Base-by-base conservation (phyloP, 2,113 vertebrate species). In the Gorsachius goisagi region DNA sequence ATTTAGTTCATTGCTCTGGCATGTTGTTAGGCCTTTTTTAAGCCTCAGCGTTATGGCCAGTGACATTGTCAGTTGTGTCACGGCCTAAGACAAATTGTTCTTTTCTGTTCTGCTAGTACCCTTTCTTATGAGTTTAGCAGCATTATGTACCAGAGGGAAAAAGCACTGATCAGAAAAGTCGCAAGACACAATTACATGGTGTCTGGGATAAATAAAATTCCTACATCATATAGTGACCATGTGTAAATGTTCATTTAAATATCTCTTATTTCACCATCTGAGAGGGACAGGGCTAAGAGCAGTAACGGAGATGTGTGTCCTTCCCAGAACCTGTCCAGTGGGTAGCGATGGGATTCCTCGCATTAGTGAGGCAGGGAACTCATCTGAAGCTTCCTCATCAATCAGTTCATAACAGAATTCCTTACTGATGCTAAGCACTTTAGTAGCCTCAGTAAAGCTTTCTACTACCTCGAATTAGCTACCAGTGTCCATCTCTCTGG, bases 41-140 rank as follows among this genome's bases (percentile, higher is more conserved):
- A 89, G 33, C 33, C 33, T 72, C 73, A 85, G 35, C 1, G 1
- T 89, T 91, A 81, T 72, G 64, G 37, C 75, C 79, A 95, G 63
- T 81, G 89, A 85, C 80, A 68, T 30, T 89, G 84, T 52, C 94
- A 85, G 15, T 28, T 89, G 35, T 75, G 79, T 77, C 63, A 55
- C 9, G 11, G 56, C 26, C 75, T 41, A 53, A 77, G 79, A 96
- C 15, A 95, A 96, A 89, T 63, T 47, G 75, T n/a, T 84, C 55
- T 86, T 81, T 86, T 87, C 84, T 94, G 21, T 47, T 55, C 28
- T 92, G 37, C 91, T 78, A 85, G 64, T 87, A 63, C 26, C 33
- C 37, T 84, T 85, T 72, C 59, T 37, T 58, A 32, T 20, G 37
- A 93, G 23, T 86, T 94, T 75, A 94, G 49, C 37, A 88, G 76